phyloP scores from a whole-genome alignment of 2,888 invertebrate genomes.

The Chorisops tibialis region DNA sequence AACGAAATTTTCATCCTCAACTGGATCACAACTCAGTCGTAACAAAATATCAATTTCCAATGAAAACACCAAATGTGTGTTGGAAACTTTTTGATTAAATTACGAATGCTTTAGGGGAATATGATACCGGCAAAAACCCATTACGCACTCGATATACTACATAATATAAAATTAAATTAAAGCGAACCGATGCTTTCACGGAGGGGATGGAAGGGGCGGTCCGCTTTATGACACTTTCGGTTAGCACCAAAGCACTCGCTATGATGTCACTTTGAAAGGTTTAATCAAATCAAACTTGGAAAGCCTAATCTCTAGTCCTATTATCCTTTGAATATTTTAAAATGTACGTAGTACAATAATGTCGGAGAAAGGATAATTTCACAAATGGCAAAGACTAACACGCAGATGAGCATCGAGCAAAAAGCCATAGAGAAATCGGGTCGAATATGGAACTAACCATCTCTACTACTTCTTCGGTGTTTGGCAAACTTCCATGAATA shows the following conservation, averaged over 20 bases:
- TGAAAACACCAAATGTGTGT: slow-evolving; percentile 15
- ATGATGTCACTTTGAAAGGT: slow-evolving; percentile 24
- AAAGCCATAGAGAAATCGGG: no score
- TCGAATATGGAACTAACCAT: no score
- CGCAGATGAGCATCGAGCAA: not conserved
- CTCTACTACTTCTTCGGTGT: no score
- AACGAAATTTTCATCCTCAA: no score
- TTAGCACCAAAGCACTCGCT: slow-evolving; percentile 5
- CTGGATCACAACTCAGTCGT: slow-evolving; percentile 10
- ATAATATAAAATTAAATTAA: not conserved
- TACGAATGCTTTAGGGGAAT: not conserved
- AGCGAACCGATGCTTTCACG: not conserved
- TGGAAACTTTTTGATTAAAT: slow-evolving; percentile 19
- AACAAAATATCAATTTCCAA: slow-evolving; percentile 23
- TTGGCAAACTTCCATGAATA: no score
- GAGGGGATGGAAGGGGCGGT: not conserved
- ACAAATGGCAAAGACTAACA: slow-evolving; percentile 5
- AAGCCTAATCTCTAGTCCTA: slow-evolving; percentile 18
- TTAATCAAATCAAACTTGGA: slow-evolving; percentile 27
- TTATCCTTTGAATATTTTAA: slow-evolving; percentile 27
- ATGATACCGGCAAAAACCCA: not conserved
- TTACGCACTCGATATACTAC: not conserved
- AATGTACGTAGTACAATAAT: slow-evolving; percentile 6
- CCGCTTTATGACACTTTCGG: slow-evolving; percentile 22
- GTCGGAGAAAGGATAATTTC: slow-evolving; percentile 1